phyloP scores from a whole-genome alignment of 2,113 vertebrate species.

The Bettongia penicillata region DNA sequence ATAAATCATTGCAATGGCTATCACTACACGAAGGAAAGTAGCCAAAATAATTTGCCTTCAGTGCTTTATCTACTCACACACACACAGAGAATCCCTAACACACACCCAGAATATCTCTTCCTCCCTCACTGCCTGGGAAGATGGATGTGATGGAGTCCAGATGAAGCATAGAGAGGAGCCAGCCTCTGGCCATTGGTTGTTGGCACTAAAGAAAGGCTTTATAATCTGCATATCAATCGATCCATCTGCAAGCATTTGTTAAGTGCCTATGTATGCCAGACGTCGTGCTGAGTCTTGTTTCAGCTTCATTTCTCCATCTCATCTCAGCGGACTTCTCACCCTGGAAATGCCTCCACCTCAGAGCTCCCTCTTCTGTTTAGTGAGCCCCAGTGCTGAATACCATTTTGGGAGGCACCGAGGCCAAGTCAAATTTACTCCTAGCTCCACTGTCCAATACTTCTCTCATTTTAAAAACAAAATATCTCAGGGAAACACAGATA shows the following conservation, averaged over 20 bases:
- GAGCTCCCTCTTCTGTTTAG: not conserved
- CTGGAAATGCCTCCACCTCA: not conserved
- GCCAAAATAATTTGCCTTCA: not conserved
- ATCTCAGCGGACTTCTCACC: not conserved
- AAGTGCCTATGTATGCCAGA: not conserved
- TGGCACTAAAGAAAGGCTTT: constrained; percentile 55
- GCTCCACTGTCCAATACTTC: not conserved
- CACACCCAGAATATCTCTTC: not conserved
- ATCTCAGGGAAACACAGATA: no score
- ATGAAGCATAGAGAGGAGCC: constrained; percentile 75
- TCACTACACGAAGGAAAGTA: constrained; percentile 20
- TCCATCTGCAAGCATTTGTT: not conserved
- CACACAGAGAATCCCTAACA: not conserved
- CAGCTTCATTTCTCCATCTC: not conserved
- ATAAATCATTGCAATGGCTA: constrained; percentile 38
- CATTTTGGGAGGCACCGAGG: not conserved
- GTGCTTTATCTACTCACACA: not conserved
- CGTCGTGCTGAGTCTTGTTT: not conserved
- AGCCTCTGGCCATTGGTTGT: constrained; percentile 36
- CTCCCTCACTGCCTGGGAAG: constrained; percentile 51
- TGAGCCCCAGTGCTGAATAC: not conserved
- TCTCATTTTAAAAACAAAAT: no score
- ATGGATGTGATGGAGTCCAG: constrained; percentile 70
- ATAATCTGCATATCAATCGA: not conserved
- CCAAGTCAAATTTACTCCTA: not conserved